These are phyloP conservation scores for Lithophane socia DNA, from an alignment of 2,888 invertebrate species.

Conservation along the genomic window DNA sequence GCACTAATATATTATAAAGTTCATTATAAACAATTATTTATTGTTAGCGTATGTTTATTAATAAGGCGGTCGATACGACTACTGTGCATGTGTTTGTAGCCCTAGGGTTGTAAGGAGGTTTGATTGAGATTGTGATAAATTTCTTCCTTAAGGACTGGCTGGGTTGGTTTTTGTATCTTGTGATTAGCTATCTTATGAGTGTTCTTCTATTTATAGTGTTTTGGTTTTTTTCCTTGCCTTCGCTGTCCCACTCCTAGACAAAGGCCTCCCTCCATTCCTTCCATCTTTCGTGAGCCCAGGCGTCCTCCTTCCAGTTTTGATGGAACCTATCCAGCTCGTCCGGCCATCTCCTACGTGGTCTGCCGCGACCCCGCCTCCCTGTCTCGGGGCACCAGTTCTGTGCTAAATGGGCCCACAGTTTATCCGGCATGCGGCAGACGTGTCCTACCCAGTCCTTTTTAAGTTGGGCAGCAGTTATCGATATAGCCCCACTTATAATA, in stretches of 20 bases:
- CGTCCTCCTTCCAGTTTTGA: too few species aligned
- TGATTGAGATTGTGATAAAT: slow-evolving; percentile 49
- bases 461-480: background rate
- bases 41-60: slow-evolving; percentile 91
- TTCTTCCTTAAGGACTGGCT: slow-evolving; percentile 43
- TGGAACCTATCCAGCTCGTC: too few species aligned
- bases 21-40: slow-evolving; percentile 91
- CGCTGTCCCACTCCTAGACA: too few species aligned
- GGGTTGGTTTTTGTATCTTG: slow-evolving; percentile 6
- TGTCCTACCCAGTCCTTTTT: too few species aligned
- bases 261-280: too few species aligned
- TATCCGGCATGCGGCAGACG: too few species aligned
- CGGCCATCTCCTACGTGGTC: too few species aligned
- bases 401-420: too few species aligned
- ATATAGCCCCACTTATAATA: background rate
- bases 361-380: too few species aligned
- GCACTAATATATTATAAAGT: slow-evolving; percentile 91
- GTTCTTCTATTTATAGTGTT: background rate
- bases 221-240: too few species aligned
- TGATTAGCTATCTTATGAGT: background rate
- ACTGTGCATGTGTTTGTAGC: slow-evolving; percentile 84
- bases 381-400: too few species aligned
- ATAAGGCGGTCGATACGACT: slow-evolving; percentile 87
- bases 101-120: slow-evolving; percentile 68
- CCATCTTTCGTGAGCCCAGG: too few species aligned